Evolutionary conservation across 2,888 invertebrate genomes (phyloP), one percentile per base, ranked within the genome.

Genomic region (Gisinianus flammeolus): DNA sequence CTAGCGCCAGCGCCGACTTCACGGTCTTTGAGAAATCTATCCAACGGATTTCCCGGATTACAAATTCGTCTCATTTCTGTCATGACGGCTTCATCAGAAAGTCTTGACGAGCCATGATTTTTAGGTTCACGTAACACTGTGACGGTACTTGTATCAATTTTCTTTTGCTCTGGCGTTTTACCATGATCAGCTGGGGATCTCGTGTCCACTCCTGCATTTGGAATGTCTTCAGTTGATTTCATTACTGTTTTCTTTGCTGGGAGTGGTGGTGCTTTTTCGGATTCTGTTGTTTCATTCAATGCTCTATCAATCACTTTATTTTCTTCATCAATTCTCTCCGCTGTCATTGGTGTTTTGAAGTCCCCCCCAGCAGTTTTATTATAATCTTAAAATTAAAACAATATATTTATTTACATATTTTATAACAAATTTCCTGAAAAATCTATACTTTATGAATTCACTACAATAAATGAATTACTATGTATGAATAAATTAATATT

Each of bases 31-130:
- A 92, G 91, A 87, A 96, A 97, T 82, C 94, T 91, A 28, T 91
- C 89, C 81, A 91, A 90, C 0, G 97, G 96, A 88, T 97, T 92
- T 75, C 92, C 93, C 12, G 91, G 90, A 86, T 94, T 93, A 85
- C 96, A 96, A 85, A 96, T 93, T 81, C 90, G 90, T 82, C 90
- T 89, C 75, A 97, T 88, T 85, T 94, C 93, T 12, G 90, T 91
- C 87, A 94, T 94, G 35, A 95, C 90, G 85, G 94, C 92, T 67
- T 91, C 91, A 86, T 94, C 94, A 30, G 89, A 89, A 85, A 92
- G 87, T 54, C 89, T 89, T 52, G 87, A 86, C 79, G 88, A 86
- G 10, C 80, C 22, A 8, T 8, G 35, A 68, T 68, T 33, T 22
- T 31, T n/a, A 68, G 31, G 31, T n/a, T 22, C 10, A 0, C 68